Percentiles rank a stretch among this genome's conserved stretches.
Evolutionary conservation across 23 tunicate species (phyloP).

Genomic region (Ascidia mentula): DNA sequence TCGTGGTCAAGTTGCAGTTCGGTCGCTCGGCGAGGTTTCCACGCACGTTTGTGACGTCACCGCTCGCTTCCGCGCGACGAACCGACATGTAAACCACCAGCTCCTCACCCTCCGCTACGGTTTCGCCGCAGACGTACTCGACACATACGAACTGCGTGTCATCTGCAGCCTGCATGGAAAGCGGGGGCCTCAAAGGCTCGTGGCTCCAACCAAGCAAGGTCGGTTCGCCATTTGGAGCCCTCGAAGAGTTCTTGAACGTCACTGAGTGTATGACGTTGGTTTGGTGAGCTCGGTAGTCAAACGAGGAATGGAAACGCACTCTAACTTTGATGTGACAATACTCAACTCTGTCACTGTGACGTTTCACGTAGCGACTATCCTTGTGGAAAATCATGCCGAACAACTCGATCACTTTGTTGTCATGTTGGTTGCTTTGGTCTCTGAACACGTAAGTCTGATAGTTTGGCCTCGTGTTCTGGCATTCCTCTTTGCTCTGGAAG

Average conservation of each 20-base stretch:
- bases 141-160: constrained; percentile 42
- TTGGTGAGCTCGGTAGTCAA: neutral
- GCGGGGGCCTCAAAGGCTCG: constrained; percentile 6
- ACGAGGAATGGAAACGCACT: constrained; percentile 22
- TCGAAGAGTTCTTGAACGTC: constrained; percentile 32
- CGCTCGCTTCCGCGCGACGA: neutral
- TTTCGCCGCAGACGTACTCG: constrained; percentile 68
- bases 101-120: constrained; percentile 17
- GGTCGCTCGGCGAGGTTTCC: neutral
- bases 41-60: neutral
- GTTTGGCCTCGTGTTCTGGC: constrained; percentile 52
- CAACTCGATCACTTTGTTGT: constrained; percentile 44
- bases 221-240: neutral
- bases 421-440: constrained; percentile 32
- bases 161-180: neutral
- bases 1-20: constrained; percentile 11
- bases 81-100: constrained; percentile 46
- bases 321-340: constrained; percentile 55
- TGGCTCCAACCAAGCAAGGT: constrained; percentile 53
- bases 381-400: constrained; percentile 17
- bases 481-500: constrained; percentile 67
- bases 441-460: constrained; percentile 77
- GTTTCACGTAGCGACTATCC: neutral
- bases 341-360: neutral
- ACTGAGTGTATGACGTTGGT: constrained; percentile 52